A percentile compares a stretch with the other conserved stretches of the same genome.
Evolutionary conservation across 2,113 vertebrate species (phyloP).

Genomic region (Seriola quinqueradiata): DNA sequence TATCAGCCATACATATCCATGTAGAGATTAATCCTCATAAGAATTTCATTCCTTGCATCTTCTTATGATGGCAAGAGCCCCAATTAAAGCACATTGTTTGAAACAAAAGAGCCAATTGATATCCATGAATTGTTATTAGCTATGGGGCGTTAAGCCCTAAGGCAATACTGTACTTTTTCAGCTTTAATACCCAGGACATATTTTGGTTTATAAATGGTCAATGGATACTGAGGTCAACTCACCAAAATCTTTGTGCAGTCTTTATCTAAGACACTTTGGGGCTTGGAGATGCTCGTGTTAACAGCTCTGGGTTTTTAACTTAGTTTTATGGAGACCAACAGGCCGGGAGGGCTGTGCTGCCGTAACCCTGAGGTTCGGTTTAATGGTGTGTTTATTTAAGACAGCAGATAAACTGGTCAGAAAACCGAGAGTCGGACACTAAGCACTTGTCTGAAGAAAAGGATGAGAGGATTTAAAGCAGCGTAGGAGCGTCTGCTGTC

Average conservation of each 20-base stretch:
- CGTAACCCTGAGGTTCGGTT: constrained; percentile 42
- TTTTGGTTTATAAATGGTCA: constrained; percentile 1
- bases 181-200: not conserved
- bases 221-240: constrained; percentile 20
- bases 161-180: not conserved
- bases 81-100: constrained; percentile 40
- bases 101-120: constrained; percentile 2
- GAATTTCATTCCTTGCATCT: constrained; percentile 28
- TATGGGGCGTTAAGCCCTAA: not conserved
- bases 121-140: not conserved
- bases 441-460: constrained; percentile 61
- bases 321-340: constrained; percentile 45
- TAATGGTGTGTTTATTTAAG: constrained; percentile 62
- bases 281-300: constrained; percentile 13
- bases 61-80: constrained; percentile 31
- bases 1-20: constrained; percentile 28
- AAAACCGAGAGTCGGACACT: constrained; percentile 27
- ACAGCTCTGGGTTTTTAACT: constrained; percentile 30
- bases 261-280: not conserved
- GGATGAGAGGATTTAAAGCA: constrained; percentile 24
- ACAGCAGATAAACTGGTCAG: constrained; percentile 47
- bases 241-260: not conserved
- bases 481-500: constrained; percentile 6
- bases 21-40: constrained; percentile 5
- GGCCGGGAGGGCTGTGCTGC: constrained; percentile 2